Conservation (phyloP, 1,140 invertebrate species). For the Drosophila busckii region DNA sequence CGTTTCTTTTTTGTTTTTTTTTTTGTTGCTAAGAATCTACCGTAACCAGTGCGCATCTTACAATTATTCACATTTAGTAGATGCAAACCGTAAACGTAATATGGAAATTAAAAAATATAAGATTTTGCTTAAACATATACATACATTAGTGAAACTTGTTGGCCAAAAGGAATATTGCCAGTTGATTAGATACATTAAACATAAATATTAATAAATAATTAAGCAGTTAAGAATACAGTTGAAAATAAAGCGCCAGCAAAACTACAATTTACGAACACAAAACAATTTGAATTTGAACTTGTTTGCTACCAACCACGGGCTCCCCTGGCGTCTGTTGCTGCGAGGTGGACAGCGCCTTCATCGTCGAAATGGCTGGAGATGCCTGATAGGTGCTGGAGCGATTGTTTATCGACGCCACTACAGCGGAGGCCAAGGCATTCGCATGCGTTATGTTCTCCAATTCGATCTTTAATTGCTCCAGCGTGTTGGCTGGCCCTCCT, state of each 20-base stretch:
- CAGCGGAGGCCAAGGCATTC: slow-evolving; percentile 68
- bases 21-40: slow-evolving; percentile 21
- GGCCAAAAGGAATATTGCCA: no score
- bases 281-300: slow-evolving; percentile 20
- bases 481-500: slow-evolving; percentile 79
- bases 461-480: slow-evolving; percentile 81
- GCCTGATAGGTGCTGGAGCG: slow-evolving; percentile 44
- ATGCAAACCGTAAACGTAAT: no score
- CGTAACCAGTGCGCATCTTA: slow-evolving; percentile 30
- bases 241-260: slow-evolving; percentile 20
- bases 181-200: no score
- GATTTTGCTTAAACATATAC: no score
- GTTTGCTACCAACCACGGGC: slow-evolving; percentile 36
- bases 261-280: slow-evolving; percentile 22
- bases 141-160: no score
- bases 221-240: no score
- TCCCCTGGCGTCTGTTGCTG: slow-evolving; percentile 35
- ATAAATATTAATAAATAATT: no score
- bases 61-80: no score
- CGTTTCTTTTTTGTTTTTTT: no score
- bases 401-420: slow-evolving; percentile 63
- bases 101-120: no score
- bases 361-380: slow-evolving; percentile 49
- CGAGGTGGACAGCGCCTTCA: slow-evolving; percentile 38
- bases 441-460: slow-evolving; percentile 81